Conservation (phyloP, 2,797 vertebrate species). For the Falco berigora region DNA sequence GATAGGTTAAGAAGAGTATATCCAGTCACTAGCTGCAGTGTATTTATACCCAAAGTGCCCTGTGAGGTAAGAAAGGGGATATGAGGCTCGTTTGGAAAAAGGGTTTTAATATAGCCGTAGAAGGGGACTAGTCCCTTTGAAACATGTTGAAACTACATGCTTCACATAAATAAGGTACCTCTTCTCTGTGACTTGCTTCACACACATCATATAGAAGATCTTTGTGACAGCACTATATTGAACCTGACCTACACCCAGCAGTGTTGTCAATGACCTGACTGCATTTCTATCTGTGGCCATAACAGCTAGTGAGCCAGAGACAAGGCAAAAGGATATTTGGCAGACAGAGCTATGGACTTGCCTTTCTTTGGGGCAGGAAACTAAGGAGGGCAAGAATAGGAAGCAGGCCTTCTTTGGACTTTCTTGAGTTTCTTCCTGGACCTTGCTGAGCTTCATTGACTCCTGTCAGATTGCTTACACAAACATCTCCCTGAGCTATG, state of each 20-base stretch:
- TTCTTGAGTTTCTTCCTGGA: background rate
- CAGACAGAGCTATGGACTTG: background rate
- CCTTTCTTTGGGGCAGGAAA: background rate
- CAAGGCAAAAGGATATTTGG: background rate
- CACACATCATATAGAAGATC: background rate
- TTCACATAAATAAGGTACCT: background rate
- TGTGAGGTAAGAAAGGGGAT: background rate
- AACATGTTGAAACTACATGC: background rate
- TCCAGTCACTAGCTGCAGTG: background rate
- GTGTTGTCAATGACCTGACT: background rate
- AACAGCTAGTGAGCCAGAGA: background rate
- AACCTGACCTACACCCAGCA: background rate
- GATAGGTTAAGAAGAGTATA: background rate
- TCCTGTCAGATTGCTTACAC: constrained; percentile 20
- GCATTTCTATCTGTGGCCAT: background rate
- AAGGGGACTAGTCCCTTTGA: background rate
- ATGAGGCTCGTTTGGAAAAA: background rate
- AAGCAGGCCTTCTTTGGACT: background rate
- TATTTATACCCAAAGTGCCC: background rate
- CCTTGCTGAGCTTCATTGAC: background rate
- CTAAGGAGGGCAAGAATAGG: background rate
- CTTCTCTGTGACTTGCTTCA: background rate
- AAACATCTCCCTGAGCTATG: background rate
- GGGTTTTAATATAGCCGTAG: background rate
- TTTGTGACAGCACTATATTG: background rate